phyloP scores from a whole-genome alignment of 2,797 vertebrate species.

The Pristis pectinata region DNA sequence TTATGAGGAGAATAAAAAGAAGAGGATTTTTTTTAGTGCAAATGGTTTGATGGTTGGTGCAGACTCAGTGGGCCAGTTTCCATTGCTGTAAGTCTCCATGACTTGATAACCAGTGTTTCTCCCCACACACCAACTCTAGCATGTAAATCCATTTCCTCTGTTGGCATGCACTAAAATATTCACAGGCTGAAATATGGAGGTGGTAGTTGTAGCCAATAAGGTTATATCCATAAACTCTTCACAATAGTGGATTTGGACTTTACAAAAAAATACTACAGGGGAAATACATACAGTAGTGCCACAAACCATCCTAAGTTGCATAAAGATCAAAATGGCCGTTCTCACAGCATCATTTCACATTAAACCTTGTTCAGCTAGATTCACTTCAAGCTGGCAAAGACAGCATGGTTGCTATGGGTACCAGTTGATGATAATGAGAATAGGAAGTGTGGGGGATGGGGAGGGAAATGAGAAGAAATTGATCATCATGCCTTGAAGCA shows the following conservation, averaged over 20 bases:
- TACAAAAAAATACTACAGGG: neutral
- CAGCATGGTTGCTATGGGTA: slow-evolving; percentile 54
- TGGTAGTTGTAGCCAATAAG: neutral
- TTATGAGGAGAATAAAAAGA: too few relatives aligned
- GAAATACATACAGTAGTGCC: too few relatives aligned
- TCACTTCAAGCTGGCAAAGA: slow-evolving; percentile 41
- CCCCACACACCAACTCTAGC: neutral
- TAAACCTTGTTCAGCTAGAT: slow-evolving; percentile 40
- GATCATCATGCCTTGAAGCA: slow-evolving; percentile 4
- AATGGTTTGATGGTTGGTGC: too few relatives aligned
- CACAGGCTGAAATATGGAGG: neutral
- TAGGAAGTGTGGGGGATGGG: neutral
- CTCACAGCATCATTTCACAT: slow-evolving; percentile 39
- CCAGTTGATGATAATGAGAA: slow-evolving; percentile 42
- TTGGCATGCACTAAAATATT: neutral
- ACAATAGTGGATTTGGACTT: neutral
- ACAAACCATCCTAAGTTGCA: too few relatives aligned
- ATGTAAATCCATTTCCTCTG: neutral
- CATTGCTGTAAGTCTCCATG: too few relatives aligned
- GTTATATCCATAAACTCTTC: neutral
- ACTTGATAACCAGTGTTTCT: neutral
- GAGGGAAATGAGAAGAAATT: slow-evolving; percentile 17
- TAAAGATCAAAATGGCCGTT: neutral
- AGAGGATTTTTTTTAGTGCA: too few relatives aligned
- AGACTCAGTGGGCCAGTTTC: too few relatives aligned